Conservation (phyloP, 1,140 invertebrate genomes). For the Drosophila kikkawai region DNA sequence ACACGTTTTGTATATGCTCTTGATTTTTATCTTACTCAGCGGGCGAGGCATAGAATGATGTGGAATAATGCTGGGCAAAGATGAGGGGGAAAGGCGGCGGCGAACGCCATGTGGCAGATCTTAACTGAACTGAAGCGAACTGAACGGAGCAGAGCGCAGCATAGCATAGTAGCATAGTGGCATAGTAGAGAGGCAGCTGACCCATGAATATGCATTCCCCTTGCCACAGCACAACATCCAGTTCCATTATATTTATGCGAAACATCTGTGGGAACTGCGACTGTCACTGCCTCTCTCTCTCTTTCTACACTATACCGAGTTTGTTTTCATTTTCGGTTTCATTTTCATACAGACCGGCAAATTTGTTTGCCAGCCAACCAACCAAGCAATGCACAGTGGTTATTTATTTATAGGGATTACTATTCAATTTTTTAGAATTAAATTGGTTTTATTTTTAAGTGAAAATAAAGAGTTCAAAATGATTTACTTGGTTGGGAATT, state of each 20-base stretch:
- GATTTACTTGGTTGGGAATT: background rate
- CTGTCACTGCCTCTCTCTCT: slow-evolving; percentile 6
- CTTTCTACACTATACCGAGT: slow-evolving; percentile 5
- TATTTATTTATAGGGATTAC: too few species aligned
- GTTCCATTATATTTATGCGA: slow-evolving; percentile 34
- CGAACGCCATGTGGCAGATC: slow-evolving; percentile 20
- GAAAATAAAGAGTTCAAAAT: background rate
- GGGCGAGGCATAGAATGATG: slow-evolving; percentile 13
- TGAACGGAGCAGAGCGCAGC: slow-evolving; percentile 27
- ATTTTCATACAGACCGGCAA: slow-evolving; percentile 38
- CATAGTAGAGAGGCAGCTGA: slow-evolving; percentile 20
- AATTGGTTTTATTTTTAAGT: background rate
- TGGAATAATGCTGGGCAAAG: slow-evolving; percentile 14
- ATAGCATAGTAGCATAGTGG: background rate
- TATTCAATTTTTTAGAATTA: too few species aligned
- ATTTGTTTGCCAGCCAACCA: slow-evolving; percentile 29
- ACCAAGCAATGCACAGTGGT: slow-evolving; percentile 11
- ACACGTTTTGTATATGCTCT: background rate
- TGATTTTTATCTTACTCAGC: slow-evolving; percentile 20
- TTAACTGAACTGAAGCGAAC: slow-evolving; percentile 17
- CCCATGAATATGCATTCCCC: slow-evolving; percentile 32
- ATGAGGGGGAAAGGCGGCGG: slow-evolving; percentile 3
- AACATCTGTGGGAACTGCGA: slow-evolving; percentile 50
- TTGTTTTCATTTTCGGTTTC: slow-evolving; percentile 51
- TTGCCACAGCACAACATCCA: slow-evolving; percentile 43